Evolutionary conservation across 2,113 vertebrate genomes (phyloP), one percentile per base, ranked within the genome.

Genomic region (Oryzias melastigma): DNA sequence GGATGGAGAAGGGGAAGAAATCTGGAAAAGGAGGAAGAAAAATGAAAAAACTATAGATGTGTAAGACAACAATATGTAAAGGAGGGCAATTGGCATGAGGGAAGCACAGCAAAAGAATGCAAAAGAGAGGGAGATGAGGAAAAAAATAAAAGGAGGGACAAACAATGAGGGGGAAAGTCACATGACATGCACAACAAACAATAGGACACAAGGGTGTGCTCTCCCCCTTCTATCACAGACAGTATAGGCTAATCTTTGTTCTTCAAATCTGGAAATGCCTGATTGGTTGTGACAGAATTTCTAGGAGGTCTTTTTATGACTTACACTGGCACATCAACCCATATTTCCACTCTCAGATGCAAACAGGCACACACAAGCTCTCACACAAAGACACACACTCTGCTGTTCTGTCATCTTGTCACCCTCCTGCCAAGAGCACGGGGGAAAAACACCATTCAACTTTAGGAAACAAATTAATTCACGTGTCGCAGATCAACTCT

Each of bases 391-490:
- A 62, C 58, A 70, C 58, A 63, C 66, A 50, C 62, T 55, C 48
- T 58, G 71, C 49, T 75, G 62, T 68, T 73, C 75, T 79, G 80
- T 83, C 84, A 84, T 71, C 71, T 66, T 73, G 67, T 84, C 79
- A 73, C 71, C 79, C 77, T 67, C 76, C 74, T 77, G 78, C 74
- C 68, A 71, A 42, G 69, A 74, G 70, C 58, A 65, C 58, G 35
- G 73, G 65, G 76, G 13, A 47, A 60, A 67, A 86, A 83, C 77
- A 74, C 62, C 71, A 66, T 78, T 82, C 49, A 16, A 80, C 75
- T 85, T 85, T 72, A 80, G 81, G 84, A 87, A 86, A 88, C 79
- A 86, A 88, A 90, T 90, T 74, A 90, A 86, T 90, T 87, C 84
- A 75, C 25, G 46, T 86, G 78, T 84, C 62, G 65, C 77, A 75